phyloP scores from a whole-genome alignment of 2,797 vertebrate genomes.

The Carapus acus region DNA sequence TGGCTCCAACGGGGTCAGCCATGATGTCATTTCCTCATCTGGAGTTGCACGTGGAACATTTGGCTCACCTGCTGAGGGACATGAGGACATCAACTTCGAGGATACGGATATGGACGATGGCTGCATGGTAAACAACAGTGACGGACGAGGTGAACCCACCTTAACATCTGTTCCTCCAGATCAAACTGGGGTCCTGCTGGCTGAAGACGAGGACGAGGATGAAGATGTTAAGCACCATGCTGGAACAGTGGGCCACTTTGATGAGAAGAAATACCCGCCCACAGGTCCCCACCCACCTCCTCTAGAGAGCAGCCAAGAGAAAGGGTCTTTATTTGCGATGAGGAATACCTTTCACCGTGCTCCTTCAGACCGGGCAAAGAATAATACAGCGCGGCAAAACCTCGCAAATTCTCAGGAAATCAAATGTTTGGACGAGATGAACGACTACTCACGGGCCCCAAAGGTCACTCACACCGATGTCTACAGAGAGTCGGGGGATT shows the following conservation, averaged over 20 bases:
- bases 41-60: conserved; percentile 13
- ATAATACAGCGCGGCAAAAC: conserved; percentile 29
- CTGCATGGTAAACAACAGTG: conserved; percentile 20
- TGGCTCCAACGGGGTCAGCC: conserved; percentile 15
- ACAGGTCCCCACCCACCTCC: conserved; percentile 54
- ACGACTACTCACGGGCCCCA: conserved; percentile 25
- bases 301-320: conserved; percentile 60
- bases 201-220: conserved; percentile 33
- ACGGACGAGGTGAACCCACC: conserved; percentile 25
- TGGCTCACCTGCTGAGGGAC: conserved; percentile 2
- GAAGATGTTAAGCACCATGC: conserved; percentile 31
- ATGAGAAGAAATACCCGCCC: conserved; percentile 51
- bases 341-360: conserved; percentile 43
- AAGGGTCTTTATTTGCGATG: conserved; percentile 48
- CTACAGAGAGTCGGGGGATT: conserved; percentile 23
- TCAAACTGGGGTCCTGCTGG: conserved; percentile 29
- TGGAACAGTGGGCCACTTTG: conserved; percentile 53
- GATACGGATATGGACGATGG: conserved; percentile 28
- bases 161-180: conserved; percentile 17
- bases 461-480: conserved; percentile 19
- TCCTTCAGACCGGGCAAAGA: conserved; percentile 32
- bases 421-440: conserved; percentile 15
- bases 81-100: conserved; percentile 8
- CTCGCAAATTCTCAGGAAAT: conserved; percentile 1
- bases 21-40: conserved; percentile 26